Evolutionary conservation across 2,888 invertebrate genomes (phyloP), one percentile per base, ranked within the genome.

Genomic region (Dendrolimus pini): DNA sequence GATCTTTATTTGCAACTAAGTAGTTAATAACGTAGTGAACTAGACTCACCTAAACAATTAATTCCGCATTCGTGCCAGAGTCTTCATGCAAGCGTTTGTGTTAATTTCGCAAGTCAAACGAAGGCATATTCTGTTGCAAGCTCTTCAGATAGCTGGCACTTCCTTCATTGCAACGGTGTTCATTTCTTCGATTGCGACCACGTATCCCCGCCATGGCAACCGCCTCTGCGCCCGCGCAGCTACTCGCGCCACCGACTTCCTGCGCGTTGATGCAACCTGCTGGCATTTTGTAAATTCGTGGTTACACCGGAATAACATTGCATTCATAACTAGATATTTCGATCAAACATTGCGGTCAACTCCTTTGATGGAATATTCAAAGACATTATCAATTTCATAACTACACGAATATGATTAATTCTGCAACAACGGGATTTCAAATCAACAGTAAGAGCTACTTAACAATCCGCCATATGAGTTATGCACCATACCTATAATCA

Each of bases 101-200:
- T 54, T 54, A 14, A 6, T 66, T 66, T 66, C 61, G 60, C 61
- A 66, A 68, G 62, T 59, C 61, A 60, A 61, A 59, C 55, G 58
- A 55, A 59, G 55, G 57, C 63, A 61, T 58, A 59, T 60, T 65
- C 71, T 82, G 77, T 78, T 75, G 83, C 77, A 83, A 81, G 70
- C 80, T 74, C 80, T 76, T 78, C 80, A 80, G 76, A 78, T 77
- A 74, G 66, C 73, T 68, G 65, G 42, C 71, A 76, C 83, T 87
- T 86, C 85, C 86, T 84, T 69, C 76, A 85, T 85, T 83, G 82
- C 85, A 69, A 65, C 61, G 71, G 30, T 30, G 30, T 81, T 74
- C 81, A 83, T 82, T 82, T 83, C 81, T 79, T 75, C 71, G 72
- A 70, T 67, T 30, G 68, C 72, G 70, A 63, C 61, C 66, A 60